A percentile compares a stretch with the other conserved stretches of the same genome.
phyloP scores from a whole-genome alignment of 35 echinoderm and acorn worm species.

The Anneissia japonica region DNA sequence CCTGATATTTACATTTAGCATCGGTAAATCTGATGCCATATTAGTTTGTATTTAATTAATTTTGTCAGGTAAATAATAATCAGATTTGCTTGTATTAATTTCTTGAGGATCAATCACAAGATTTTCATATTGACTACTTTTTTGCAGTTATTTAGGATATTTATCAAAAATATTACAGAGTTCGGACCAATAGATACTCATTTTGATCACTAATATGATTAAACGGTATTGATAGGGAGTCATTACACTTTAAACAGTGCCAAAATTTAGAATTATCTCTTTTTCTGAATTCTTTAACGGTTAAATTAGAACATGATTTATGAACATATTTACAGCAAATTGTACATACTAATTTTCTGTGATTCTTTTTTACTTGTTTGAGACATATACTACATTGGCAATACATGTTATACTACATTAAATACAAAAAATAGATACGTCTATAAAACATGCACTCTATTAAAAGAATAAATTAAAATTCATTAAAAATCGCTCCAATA shows the following conservation, averaged over 20 bases:
- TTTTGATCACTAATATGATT: neutral
- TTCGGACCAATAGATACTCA: neutral
- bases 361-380: no score
- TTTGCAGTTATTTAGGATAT: neutral
- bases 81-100: neutral
- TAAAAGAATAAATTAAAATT: no score
- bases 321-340: no score
- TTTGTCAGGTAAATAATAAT: neutral
- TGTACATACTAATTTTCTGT: no score
- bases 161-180: neutral
- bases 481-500: no score
- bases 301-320: neutral
- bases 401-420: no score
- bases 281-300: neutral
- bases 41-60: neutral
- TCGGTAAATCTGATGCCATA: neutral
- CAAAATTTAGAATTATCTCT: neutral
- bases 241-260: neutral
- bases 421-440: no score
- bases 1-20: neutral
- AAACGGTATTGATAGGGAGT: neutral
- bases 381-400: no score
- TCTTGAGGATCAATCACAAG: neutral
- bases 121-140: neutral
- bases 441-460: no score